Evolutionary conservation across 64 coral and sea anemone genomes (phyloP), one percentile per base, ranked within the genome.

Genomic region (Pachyseris speciosa): DNA sequence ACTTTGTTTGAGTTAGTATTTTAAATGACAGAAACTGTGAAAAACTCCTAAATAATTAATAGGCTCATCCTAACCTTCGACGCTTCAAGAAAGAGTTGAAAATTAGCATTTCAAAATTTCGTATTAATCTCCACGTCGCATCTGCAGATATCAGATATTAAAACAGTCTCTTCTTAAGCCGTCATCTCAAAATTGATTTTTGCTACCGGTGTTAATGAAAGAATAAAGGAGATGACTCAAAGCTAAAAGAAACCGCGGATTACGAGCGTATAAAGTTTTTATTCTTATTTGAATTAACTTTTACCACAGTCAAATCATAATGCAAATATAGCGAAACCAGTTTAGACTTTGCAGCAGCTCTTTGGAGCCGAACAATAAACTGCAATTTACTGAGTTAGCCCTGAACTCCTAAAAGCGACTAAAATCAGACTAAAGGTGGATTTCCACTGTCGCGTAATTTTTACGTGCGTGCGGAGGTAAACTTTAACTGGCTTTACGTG

Each of bases 121-220:
- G 33, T 36, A 13, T 39, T 81, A 81, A 81, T 81, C 36, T 81
- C 53, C 13, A 26, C 48, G 40, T 27, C 27, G 12, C 77, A 81
- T 81, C 77, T 81, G 77, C 77, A 81, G 40, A 81, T 53, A 81
- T 61, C 77, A 61, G 34, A 37, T 58, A 55, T 80, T 81, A 81
- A 78, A 61, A 40, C 31, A 25, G 32, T 61, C 77, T 36, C 77
- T 63, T 61, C 10, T 36, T 80, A 50, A 58, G 75, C 49, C 5
- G 75, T 81, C 17, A 40, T 39, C 63, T 61, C 31, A 24, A 81
- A 63, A 61, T 61, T 61, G 31, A 61, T 61, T 61, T 81, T 81
- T 31, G 51, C 52, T 37, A 81, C 55, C 27, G 77, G 19, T 22
- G 32, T 60, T 81, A 81, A 81, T 81, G 34, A 60, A 24, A 37